Evolutionary conservation across 2,888 invertebrate genomes (phyloP), one percentile per base, ranked within the genome.

Genomic region (Drosophila cracens): DNA sequence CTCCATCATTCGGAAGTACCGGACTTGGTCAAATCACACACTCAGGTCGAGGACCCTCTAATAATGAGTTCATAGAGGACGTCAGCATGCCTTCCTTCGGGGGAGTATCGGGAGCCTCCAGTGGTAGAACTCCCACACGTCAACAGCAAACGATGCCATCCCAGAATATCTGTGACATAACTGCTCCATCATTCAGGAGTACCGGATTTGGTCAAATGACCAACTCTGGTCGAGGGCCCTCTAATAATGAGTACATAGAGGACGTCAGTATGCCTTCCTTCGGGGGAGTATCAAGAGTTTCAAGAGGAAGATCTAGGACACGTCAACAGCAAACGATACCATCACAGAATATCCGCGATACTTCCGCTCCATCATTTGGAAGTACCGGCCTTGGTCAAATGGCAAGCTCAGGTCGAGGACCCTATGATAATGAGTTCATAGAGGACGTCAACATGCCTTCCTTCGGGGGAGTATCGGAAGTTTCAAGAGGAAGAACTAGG

Each of bases 361-460:
- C n/a, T n/a, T n/a, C n/a, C n/a, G 18, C 49, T 4, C 49, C 27
- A 18, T 27, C 49, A 18, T 49, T 49, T 0, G 27, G 18, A 8
- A 49, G 25, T 8, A 18, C 27, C 0, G 5, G 27, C 18, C 5
- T 21, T 2, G 43, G 6, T 21, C n/a, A n/a, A 11, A 21, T 11
- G n/a, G 21, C 11, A 2, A 27, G 2, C 6, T 33, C 51, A 1
- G 31, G 7, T n/a, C 21, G 1, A 7, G 31, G 66, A 56, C 29
- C 34, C 4, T 18, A 4, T 2, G 25, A 49, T 16, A n/a, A 36
- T 21, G 61, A 76, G n/a, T 58, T 34, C 13, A 16, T 82, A 8
- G 62, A 66, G 6, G 66, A 79, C 25, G 10, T 70, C 21, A 58
- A 48, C 0, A 61, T 52, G 51, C 67, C 70, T 1, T 49, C 52